Conservation (phyloP, 2,113 vertebrate species). For the Probosciger aterrimus region DNA sequence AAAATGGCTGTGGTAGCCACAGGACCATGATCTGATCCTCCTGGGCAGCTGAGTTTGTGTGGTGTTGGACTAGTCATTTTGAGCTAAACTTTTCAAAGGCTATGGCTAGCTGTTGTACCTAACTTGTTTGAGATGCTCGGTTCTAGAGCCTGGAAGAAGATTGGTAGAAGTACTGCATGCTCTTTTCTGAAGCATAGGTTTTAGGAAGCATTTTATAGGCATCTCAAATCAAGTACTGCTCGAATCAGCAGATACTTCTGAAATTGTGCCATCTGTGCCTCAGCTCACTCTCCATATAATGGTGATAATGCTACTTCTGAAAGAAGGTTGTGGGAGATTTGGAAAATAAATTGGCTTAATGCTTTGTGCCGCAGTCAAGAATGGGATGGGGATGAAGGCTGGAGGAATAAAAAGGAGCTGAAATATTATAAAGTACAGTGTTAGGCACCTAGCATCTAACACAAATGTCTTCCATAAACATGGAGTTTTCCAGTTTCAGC, state of each 20-base stretch:
- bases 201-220: not conserved
- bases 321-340: slow-evolving; percentile 33
- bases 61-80: not conserved
- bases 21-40: not conserved
- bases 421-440: not conserved
- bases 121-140: not conserved
- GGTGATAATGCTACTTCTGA: slow-evolving; percentile 25
- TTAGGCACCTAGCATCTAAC: not conserved
- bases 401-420: not conserved
- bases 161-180: not conserved
- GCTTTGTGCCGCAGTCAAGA: slow-evolving; percentile 22
- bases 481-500: not conserved
- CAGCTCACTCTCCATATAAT: not conserved
- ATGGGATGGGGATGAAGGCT: not conserved
- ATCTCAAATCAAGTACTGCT: slow-evolving; percentile 4
- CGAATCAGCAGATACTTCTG: slow-evolving; percentile 41
- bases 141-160: not conserved
- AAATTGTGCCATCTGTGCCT: slow-evolving; percentile 47
- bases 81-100: not conserved
- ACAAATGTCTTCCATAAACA: not conserved
- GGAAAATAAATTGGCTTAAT: slow-evolving; percentile 45
- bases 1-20: not conserved
- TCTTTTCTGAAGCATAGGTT: not conserved
- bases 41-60: not conserved
- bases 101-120: not conserved